Evolutionary conservation across 2,888 invertebrate genomes (phyloP).

Genomic region (Drosophila diplacantha): DNA sequence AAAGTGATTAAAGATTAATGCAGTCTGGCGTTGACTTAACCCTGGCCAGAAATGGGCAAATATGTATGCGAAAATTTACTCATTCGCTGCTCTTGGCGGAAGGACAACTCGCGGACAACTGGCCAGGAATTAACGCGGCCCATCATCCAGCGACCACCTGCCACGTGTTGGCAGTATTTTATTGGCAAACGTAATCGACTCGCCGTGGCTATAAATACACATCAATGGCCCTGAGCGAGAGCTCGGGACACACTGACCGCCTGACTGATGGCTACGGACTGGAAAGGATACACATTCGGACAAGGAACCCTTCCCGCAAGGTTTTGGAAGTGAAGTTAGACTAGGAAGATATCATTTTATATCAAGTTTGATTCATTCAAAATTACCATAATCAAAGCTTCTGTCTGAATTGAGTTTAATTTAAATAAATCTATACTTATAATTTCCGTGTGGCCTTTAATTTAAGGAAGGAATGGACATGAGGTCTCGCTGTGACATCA

Average conservation of each 20-base stretch:
- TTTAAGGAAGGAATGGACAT: not conserved
- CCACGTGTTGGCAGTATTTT: constrained; percentile 39
- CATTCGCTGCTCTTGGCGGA: constrained; percentile 43
- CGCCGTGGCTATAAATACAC: constrained; percentile 44
- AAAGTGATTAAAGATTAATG: not conserved
- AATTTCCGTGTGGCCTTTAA: not conserved
- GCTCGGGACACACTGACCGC: constrained; percentile 9
- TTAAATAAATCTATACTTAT: not conserved
- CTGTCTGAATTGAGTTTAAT: constrained; percentile 2
- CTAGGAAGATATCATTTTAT: not conserved
- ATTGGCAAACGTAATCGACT: constrained; percentile 33
- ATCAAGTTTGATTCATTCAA: not conserved
- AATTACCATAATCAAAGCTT: not conserved
- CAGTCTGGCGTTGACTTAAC: constrained; percentile 16
- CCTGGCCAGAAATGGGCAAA: constrained; percentile 35
- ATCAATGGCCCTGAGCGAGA: constrained; percentile 34
- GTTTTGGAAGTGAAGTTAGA: not conserved
- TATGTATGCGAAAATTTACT: constrained; percentile 47
- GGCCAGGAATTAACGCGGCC: constrained; percentile 20
- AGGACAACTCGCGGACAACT: constrained; percentile 42
- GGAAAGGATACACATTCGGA: constrained; percentile 2
- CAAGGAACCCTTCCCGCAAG: not conserved
- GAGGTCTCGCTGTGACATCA: constrained; percentile 14
- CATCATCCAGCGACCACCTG: constrained; percentile 16
- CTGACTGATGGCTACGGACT: constrained; percentile 5